A percentile compares a stretch with the other conserved stretches of the same genome.
Evolutionary conservation across 2,888 invertebrate species (phyloP).

Genomic region (Sminthurinus aureus): DNA sequence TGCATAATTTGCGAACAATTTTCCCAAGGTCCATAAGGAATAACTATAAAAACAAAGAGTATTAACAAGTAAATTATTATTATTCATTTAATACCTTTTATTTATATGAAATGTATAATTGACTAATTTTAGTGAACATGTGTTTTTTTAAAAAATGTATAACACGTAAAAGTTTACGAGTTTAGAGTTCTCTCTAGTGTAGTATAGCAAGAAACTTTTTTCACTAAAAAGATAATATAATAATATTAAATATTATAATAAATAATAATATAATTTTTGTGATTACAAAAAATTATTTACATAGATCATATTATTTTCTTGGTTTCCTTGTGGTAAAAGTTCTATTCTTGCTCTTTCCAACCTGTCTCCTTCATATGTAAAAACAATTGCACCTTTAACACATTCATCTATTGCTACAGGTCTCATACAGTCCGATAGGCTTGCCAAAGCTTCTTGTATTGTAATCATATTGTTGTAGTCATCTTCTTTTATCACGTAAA

Average conservation of each 20-base stretch:
- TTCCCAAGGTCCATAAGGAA: conserved; percentile 83
- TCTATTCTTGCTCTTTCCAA: conserved; percentile 50
- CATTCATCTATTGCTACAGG: neutral
- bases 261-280: no score
- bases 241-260: conserved; percentile 1
- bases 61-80: neutral
- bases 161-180: no score
- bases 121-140: no score
- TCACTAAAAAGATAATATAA: no score
- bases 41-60: conserved; percentile 66
- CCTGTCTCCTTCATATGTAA: conserved; percentile 26
- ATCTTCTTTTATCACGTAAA: conserved; percentile 39
- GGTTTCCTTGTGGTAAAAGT: conserved; percentile 5
- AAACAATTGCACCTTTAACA: conserved; percentile 21
- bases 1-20: conserved; percentile 59
- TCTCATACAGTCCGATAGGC: neutral
- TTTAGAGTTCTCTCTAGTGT: no score
- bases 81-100: no score
- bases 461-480: conserved; percentile 11
- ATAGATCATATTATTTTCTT: no score
- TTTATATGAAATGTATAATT: no score
- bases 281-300: no score
- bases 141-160: no score
- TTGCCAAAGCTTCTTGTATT: neutral
- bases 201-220: no score